Evolutionary conservation across 2,888 invertebrate genomes (phyloP).

Genomic region (Oxyteleia sp.): DNA sequence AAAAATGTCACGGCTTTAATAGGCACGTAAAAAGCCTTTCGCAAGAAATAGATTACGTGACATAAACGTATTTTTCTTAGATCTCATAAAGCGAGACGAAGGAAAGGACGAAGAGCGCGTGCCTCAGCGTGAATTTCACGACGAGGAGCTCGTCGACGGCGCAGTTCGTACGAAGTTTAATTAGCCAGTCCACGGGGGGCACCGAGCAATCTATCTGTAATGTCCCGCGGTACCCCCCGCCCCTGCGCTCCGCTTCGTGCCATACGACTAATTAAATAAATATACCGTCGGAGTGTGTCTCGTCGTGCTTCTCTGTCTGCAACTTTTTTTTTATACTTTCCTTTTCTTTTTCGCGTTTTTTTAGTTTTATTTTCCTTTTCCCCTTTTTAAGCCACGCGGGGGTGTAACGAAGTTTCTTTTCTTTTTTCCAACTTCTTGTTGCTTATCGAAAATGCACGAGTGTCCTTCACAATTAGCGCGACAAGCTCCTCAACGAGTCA

Average conservation of each 20-base stretch:
- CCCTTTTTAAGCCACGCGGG: slow-evolving; percentile 21
- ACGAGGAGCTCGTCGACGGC: slow-evolving; percentile 35
- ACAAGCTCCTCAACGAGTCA: slow-evolving; percentile 50
- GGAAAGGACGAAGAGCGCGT: slow-evolving; percentile 48
- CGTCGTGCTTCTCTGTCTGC: no score
- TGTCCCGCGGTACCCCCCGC: slow-evolving; percentile 72
- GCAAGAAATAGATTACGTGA: slow-evolving; percentile 61
- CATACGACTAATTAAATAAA: slow-evolving; percentile 75
- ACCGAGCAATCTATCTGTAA: slow-evolving; percentile 81
- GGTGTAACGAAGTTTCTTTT: slow-evolving; percentile 66
- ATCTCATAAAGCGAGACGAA: slow-evolving; percentile 37
- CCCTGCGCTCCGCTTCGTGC: slow-evolving; percentile 20
- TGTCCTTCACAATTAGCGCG: slow-evolving; percentile 64
- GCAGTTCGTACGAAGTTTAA: slow-evolving; percentile 79
- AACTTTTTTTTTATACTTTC: slow-evolving; percentile 15
- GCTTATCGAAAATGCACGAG: slow-evolving; percentile 66
- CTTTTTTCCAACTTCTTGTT: slow-evolving; percentile 53
- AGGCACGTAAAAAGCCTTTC: slow-evolving; percentile 52
- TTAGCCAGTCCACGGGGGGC: slow-evolving; percentile 81
- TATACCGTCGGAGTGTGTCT: slow-evolving; percentile 50
- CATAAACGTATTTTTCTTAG: slow-evolving; percentile 61
- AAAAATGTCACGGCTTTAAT: slow-evolving; percentile 55
- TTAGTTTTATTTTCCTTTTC: slow-evolving; percentile 11
- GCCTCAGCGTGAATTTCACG: slow-evolving; percentile 65
- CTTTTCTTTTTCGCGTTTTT: no score